Evolutionary conservation across 2,888 invertebrate species (phyloP).

Genomic region (Atrina japonica): DNA sequence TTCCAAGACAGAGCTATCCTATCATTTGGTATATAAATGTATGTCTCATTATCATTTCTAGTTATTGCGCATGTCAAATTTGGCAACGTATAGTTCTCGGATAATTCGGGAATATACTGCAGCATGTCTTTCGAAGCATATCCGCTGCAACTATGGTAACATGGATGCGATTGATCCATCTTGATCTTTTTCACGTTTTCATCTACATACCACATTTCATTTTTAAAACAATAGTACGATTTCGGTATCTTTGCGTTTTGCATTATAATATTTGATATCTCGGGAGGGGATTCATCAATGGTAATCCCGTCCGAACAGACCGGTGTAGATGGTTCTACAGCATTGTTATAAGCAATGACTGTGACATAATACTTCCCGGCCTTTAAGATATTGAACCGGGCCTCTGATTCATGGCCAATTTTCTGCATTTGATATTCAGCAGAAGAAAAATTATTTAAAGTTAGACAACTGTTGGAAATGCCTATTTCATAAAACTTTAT

Average conservation of each 20-base stretch:
- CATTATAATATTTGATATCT: slow-evolving; percentile 43
- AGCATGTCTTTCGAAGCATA: neutral
- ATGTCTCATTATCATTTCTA: neutral
- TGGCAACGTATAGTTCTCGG: too few species aligned
- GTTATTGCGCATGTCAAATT: neutral
- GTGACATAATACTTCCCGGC: slow-evolving; percentile 54
- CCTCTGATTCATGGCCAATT: neutral
- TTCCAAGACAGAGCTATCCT: slow-evolving; percentile 49
- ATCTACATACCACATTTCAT: slow-evolving; percentile 36
- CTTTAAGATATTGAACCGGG: neutral
- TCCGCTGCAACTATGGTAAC: slow-evolving; percentile 18
- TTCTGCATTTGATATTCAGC: neutral
- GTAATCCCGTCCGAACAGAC: slow-evolving; percentile 67
- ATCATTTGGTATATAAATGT: slow-evolving; percentile 16
- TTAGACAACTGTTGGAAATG: slow-evolving; percentile 1
- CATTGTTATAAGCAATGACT: slow-evolving; percentile 67
- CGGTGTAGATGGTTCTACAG: slow-evolving; percentile 56
- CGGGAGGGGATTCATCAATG: slow-evolving; percentile 48
- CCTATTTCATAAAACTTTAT: slow-evolving; percentile 19
- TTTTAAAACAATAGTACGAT: slow-evolving; percentile 34
- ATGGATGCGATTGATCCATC: slow-evolving; percentile 13
- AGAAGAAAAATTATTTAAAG: neutral
- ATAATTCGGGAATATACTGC: neutral
- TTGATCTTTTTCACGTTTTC: slow-evolving; percentile 31
- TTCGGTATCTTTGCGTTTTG: slow-evolving; percentile 35